Evolutionary conservation across 2,888 invertebrate species (phyloP), one percentile per base, ranked within the genome.

Genomic region (Eilema griseolum): DNA sequence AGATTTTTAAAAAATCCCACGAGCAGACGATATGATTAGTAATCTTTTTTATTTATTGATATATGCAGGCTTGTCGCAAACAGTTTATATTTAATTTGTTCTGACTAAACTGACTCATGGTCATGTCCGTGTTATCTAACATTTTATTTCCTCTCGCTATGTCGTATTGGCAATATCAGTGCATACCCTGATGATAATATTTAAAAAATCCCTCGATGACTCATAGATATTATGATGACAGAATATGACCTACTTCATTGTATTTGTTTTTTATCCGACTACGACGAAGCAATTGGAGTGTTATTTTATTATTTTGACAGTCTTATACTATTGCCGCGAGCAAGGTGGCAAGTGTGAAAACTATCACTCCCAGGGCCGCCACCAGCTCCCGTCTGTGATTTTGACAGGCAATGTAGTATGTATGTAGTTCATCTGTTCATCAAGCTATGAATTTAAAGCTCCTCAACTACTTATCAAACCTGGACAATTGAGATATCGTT

Each of bases 71-170:
- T 16, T 37, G 14, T n/a, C 70, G 77, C 76, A 86, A 83, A 82
- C 83, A 86, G 78, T 74, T 83, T n/a, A n/a, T n/a, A n/a, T n/a
- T n/a, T n/a, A n/a, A n/a, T n/a, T n/a, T 79, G 82, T 85, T 85
- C 83, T 72, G 81, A 78, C 73, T 81, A 84, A 83, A 84, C 79
- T 89, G 88, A 89, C 70, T 89, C 89, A 88, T 82, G 71, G 70
- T 89, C 89, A 88, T 82, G 71, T 74, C 73, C 68, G 61, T 77
- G 80, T 84, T 89, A 90, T 89, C 89, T 90, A 87, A 89, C 89
- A 71, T 67, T 66, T 70, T 76, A 81, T 86, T 90, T 90, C 89
- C 89, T 88, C 82, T 84, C 74, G 70, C 66, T 69, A 71, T 80
- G 84, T 83, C 62, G 76, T 80, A 79, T 76, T 80, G 74, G 75